A percentile compares a stretch with the other conserved stretches of the same genome.
Conservation (phyloP, 2,888 invertebrate species). For the Coecobrya sp. region DNA sequence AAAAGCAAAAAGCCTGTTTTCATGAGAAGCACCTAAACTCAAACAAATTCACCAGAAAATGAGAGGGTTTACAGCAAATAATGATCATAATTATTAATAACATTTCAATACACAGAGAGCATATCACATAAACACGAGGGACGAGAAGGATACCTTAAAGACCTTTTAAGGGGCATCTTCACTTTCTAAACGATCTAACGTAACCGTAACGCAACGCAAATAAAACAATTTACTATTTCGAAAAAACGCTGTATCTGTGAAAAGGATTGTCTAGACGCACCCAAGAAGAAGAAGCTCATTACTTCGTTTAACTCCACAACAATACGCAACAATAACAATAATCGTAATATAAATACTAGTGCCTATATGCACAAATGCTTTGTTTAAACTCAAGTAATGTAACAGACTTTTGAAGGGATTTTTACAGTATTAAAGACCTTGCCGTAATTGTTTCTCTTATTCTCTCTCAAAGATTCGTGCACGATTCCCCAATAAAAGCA, state of each 20-base stretch:
- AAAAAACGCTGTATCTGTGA: too few relatives aligned
- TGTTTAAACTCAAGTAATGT: slow-evolving; percentile 11
- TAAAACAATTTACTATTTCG: not conserved
- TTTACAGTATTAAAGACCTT: not conserved
- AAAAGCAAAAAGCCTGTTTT: not conserved
- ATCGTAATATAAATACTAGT: not conserved
- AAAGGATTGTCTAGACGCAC: slow-evolving; percentile 15
- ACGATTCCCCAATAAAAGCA: not conserved
- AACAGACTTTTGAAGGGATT: slow-evolving; percentile 4
- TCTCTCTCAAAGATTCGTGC: not conserved
- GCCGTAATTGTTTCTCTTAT: not conserved
- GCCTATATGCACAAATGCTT: not conserved
- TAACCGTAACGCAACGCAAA: slow-evolving; percentile 41
- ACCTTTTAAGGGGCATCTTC: slow-evolving; percentile 33
- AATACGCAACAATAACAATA: not conserved
- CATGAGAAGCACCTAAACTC: not conserved
- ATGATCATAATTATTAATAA: slow-evolving; percentile 28
- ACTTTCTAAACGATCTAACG: slow-evolving; percentile 50
- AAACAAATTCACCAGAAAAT: not conserved
- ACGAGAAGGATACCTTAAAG: not conserved
- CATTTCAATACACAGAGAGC: slow-evolving; percentile 7
- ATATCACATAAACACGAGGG: not conserved
- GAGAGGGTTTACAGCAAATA: not conserved
- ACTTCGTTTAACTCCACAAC: not conserved
- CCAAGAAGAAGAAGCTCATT: not conserved